Base-by-base conservation (phyloP, 2,113 vertebrate species). In the Hippocampus barbouri region DNA sequence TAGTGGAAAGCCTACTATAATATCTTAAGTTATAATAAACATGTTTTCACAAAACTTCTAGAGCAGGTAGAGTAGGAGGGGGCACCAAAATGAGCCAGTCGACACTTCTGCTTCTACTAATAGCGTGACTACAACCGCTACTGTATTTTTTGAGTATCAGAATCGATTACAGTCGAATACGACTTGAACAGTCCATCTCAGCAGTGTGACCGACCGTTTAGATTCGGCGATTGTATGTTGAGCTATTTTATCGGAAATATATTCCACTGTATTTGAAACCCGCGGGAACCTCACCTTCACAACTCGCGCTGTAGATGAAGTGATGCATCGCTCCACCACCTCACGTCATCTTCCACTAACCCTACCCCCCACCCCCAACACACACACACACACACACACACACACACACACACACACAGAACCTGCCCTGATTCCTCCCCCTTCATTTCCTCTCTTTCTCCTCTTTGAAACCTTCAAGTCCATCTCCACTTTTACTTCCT, bases 381-480 rank as follows among this genome's bases (percentile, higher is more conserved):
- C 34, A 38, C 5, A 38, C 34, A 38, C 34, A 1, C 34, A 38
- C 34, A 38, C 34, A 6, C 5, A 34, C 34, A 34, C 30, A 34
- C 5, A 34, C 34, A 38, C 5, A 38, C 34, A 38, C 34, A 1
- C 34, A 38, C 34, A 38, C 34, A 6, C 5, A 38, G 34, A 25
- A 38, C 62, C 30, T 74, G 56, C 64, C 71, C 74, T 70, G 64
- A 18, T 75, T 81, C 79, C 72, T 72, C 69, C 74, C 60, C 27
- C 70, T 77, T 15, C 54, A 49, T 78, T 78, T 72, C 61, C 45
- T 11, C 6, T 43, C 12, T 63, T 62, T 73, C 66, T 56, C 41
- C 73, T 63, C 57, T 71, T 72, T 75, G 68, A 70, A 77, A 40
- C 49, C 60, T 77, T 83, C 71, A 53, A 67, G 38, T 67, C 68